Evolutionary conservation across 2,113 vertebrate genomes (phyloP), one percentile per base, ranked within the genome.

Genomic region (Chascanopsetta lugubris): DNA sequence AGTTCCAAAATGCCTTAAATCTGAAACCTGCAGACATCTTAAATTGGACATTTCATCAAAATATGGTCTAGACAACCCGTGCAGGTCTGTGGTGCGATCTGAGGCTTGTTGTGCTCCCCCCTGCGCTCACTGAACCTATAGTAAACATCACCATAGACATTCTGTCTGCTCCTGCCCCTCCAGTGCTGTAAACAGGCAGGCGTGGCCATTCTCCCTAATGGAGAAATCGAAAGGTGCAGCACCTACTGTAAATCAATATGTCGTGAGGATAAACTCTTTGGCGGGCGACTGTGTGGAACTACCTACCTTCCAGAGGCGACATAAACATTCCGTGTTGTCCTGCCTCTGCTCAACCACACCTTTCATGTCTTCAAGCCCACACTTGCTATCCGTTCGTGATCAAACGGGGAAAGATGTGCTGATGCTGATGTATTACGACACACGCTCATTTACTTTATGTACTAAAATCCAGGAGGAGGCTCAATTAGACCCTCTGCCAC

Each of bases 401-500:
- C 67, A 76, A 74, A 51, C 57, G 51, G 64, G 25, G 68, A 72
- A 32, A 77, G 51, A 57, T 42, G 49, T 75, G 78, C 72, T 66
- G 38, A 68, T 51, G 51, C 54, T 69, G 61, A 77, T 40, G 43
- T 17, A 30, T 45, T 40, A 57, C 29, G 24, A 1, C 50, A 22
- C 48, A 47, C 58, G n/a, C 70, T 38, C 72, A 27, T 32, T 12
- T 51, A 69, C 59, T 69, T 75, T 79, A 21, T 32, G 50, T 76
- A 58, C 46, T 67, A 77, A 72, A 69, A 79, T 69, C 38, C 24
- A 32, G 53, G 67, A 77, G 92, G 92, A 91, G 92, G 92, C 91
- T 95, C 94, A 95, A 94, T 96, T 95, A 95, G 90, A 93, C 86
- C 90, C 58, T 94, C 93, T 42, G 65, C 81, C 69, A 80, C 93